Evolutionary conservation across 37 sponge, comb jelly and placozoan genomes (phyloP).

Genomic region (Chondrosia reniformis): DNA sequence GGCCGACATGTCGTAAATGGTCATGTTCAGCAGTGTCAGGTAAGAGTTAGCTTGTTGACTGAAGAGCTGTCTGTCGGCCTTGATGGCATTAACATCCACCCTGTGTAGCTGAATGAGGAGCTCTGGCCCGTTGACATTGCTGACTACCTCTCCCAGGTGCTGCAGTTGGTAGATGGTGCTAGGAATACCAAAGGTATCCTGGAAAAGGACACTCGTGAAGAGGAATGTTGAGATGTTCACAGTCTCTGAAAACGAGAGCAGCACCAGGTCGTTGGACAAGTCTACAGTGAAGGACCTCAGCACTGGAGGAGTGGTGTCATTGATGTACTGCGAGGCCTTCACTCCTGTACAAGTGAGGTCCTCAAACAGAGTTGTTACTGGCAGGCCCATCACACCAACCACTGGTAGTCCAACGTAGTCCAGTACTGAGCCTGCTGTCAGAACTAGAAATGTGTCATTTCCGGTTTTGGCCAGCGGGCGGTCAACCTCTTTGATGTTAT

Average conservation of each 20-base stretch:
- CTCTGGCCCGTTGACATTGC: slow-evolving; percentile 42
- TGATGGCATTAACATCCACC: slow-evolving; percentile 69
- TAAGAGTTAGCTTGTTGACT: slow-evolving; percentile 43
- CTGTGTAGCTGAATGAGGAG: slow-evolving; percentile 36
- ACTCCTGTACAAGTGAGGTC: slow-evolving; percentile 81
- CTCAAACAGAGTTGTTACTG: slow-evolving; percentile 24
- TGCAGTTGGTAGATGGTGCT: slow-evolving; percentile 34
- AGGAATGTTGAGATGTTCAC: slow-evolving; percentile 67
- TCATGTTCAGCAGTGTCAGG: slow-evolving; percentile 29
- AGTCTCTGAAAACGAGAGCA: slow-evolving; percentile 72
- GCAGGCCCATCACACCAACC: not conserved
- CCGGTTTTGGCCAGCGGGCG: slow-evolving; percentile 51
- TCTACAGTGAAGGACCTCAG: slow-evolving; percentile 64
- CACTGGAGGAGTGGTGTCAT: slow-evolving; percentile 65
- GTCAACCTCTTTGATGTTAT: slow-evolving; percentile 41
- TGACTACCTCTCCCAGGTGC: slow-evolving; percentile 42
- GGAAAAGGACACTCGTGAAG: slow-evolving; percentile 53
- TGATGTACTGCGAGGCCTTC: slow-evolving; percentile 57
- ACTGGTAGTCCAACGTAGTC: slow-evolving; percentile 46
- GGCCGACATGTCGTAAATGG: slow-evolving; percentile 79
- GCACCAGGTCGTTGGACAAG: slow-evolving; percentile 47
- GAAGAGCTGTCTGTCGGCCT: slow-evolving; percentile 49
- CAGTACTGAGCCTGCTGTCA: slow-evolving; percentile 28
- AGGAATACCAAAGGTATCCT: slow-evolving; percentile 26
- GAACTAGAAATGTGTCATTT: slow-evolving; percentile 45